These are phyloP conservation scores for Motacilla tschutschensis DNA, from an alignment of 2,113 vertebrate genomes.

Conservation along the genomic window DNA sequence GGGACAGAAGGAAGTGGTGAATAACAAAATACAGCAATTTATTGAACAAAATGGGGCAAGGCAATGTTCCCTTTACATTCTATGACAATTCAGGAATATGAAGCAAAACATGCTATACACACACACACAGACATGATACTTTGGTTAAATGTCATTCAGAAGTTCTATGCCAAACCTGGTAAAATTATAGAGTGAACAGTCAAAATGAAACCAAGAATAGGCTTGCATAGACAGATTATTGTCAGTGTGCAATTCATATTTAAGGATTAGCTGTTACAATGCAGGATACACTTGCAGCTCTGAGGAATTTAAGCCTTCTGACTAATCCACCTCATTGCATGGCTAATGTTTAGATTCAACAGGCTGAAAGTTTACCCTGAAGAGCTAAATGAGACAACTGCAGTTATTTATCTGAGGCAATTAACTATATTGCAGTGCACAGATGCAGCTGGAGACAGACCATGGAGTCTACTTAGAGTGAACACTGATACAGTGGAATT, in stretches of 20 bases:
- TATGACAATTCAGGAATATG: constrained; percentile 50
- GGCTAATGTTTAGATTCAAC: constrained; percentile 4
- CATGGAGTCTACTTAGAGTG: constrained; percentile 5
- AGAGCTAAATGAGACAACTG: constrained; percentile 33
- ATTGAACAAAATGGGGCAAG: constrained; percentile 67
- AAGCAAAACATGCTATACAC: constrained; percentile 53
- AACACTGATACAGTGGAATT: constrained; percentile 64
- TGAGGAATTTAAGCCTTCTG: constrained; percentile 12
- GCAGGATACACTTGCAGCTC: constrained; percentile 12
- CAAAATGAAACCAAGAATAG: constrained; percentile 23
- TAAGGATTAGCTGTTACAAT: constrained; percentile 38
- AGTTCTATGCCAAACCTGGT: constrained; percentile 65
- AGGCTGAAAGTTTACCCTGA: constrained; percentile 38
- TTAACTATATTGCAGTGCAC: constrained; percentile 20
- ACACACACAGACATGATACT: constrained; percentile 53
- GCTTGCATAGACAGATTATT: constrained; percentile 74
- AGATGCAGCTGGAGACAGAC: constrained; percentile 41
- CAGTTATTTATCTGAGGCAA: constrained; percentile 28
- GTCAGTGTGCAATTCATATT: constrained; percentile 32
- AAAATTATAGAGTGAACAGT: constrained; percentile 56
- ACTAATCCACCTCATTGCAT: neutral
- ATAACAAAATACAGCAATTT: constrained; percentile 69
- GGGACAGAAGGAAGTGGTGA: neutral
- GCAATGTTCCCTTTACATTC: constrained; percentile 64
- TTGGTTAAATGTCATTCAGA: constrained; percentile 74